phyloP scores from a whole-genome alignment of 1,140 invertebrate genomes.

The Orius laevigatus region DNA sequence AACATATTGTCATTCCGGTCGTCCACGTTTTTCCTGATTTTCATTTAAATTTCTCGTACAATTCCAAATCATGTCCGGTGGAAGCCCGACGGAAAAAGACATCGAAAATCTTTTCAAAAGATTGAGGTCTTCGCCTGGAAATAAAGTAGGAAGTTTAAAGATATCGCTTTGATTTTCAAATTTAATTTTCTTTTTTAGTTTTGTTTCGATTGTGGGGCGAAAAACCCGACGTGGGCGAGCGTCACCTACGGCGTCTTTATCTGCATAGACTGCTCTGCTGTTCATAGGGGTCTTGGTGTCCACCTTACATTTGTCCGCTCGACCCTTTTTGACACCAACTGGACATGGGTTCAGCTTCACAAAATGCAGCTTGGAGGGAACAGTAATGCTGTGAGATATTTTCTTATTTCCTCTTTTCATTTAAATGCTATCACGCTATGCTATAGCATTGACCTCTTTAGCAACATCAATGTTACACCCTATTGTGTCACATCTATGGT shows the following conservation, averaged over 20 bases:
- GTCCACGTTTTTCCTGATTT: no score
- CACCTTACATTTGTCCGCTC: slow-evolving; percentile 94
- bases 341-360: slow-evolving; percentile 92
- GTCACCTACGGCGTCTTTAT: slow-evolving; percentile 99
- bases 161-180: slow-evolving; percentile 7
- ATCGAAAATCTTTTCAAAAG: slow-evolving; percentile 78
- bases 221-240: slow-evolving; percentile 98
- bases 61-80: slow-evolving; percentile 25
- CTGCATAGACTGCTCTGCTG: slow-evolving; percentile 97
- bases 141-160: slow-evolving; percentile 62
- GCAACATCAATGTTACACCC: no score
- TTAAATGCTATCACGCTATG: no score
- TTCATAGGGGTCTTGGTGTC: slow-evolving; percentile 90
- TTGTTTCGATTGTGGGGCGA: slow-evolving; percentile 97
- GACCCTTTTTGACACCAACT: slow-evolving; percentile 95
- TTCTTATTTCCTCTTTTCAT: no score
- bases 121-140: slow-evolving; percentile 67
- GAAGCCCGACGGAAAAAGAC: slow-evolving; percentile 56
- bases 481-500: no score
- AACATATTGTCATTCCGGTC: no score
- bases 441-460: no score
- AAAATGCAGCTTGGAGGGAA: slow-evolving; percentile 99
- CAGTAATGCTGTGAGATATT: slow-evolving; percentile 85
- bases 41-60: no score
- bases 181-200: slow-evolving; percentile 38